Evolutionary conservation across 2,888 invertebrate species (phyloP), one percentile per base, ranked within the genome.

Genomic region (Acronicta alni): DNA sequence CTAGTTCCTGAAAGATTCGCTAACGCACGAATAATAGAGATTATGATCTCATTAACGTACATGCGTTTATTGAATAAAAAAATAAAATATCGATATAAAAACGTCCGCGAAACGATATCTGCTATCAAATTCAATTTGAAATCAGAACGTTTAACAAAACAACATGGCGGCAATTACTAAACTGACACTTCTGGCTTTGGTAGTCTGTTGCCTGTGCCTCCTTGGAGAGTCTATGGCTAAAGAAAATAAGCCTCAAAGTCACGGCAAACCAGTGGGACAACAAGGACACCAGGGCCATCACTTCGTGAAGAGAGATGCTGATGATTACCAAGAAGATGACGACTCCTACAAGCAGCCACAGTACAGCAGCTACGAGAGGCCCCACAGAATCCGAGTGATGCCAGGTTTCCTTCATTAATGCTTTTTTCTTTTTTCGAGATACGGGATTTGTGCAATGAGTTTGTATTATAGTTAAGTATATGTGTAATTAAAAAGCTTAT

Each of bases 321-420:
- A 85, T 53, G 84, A 84, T 32, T 82, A 84, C 37, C 84, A 86
- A 2, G 80, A 77, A 0, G 80, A 79, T 10, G 78, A 72, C 3
- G 77, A 79, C 12, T 81, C 82, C 14, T 69, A 67, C 26, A 74
- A 77, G 15, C 41, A 56, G 10, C 71, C 62, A 0, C 74, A 72
- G 0, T 85, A 47, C 17, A 53, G 37, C 35, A 69, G 20, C 82
- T 88, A 85, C 45, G 84, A 85, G 0, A 82, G 84, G 30, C 88
- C 89, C 0, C 90, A 83, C 74, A 88, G 88, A 58, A 90, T 92
- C 18, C 85, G 90, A 0, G 82, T 88, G 10, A 42, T 90, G 57
- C 91, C 90, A 49, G 91, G 87, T 7, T 92, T 77, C 48, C 85
- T 90, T 3, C 91, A 91, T 68, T 91, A 73, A 41, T 16, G 2